Percentiles rank a stretch among this genome's conserved stretches.
These are phyloP conservation scores for Chaenocephalus aceratus DNA, from an alignment of 2,113 vertebrate species.

Conservation along the genomic window DNA sequence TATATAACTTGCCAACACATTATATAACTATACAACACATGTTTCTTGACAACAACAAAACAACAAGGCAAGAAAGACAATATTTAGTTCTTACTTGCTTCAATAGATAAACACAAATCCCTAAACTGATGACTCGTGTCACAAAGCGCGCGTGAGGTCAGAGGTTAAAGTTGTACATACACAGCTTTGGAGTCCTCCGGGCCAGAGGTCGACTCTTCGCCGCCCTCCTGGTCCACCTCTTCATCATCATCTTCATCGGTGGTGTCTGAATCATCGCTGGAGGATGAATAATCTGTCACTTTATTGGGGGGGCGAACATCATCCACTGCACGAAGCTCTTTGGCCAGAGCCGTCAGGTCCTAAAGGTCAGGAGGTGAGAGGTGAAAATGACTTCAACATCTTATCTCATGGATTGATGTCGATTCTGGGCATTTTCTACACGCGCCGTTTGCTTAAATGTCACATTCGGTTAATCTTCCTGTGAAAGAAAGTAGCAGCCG, in stretches of 20 bases:
- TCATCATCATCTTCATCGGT: slow-evolving; percentile 98
- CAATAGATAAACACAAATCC: too few species aligned
- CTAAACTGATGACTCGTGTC: too few species aligned
- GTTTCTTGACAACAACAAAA: too few species aligned
- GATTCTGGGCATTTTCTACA: background rate
- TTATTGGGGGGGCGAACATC: slow-evolving; percentile 95
- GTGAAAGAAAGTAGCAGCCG: slow-evolving; percentile 21
- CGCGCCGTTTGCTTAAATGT: background rate
- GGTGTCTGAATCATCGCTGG: slow-evolving; percentile 97
- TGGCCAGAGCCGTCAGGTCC: slow-evolving; percentile 96
- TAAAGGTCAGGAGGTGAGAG: slow-evolving; percentile 58
- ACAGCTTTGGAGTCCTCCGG: slow-evolving; percentile 93
- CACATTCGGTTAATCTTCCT: background rate
- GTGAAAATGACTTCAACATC: slow-evolving; percentile 10
- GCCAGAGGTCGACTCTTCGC: slow-evolving; percentile 94
- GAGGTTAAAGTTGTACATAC: slow-evolving; percentile 80
- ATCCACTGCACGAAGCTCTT: slow-evolving; percentile 95
- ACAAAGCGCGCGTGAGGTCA: too few species aligned
- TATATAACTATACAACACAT: too few species aligned
- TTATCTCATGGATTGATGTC: background rate
- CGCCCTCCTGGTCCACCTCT: slow-evolving; percentile 94
- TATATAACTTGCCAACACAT: too few species aligned
- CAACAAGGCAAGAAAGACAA: too few species aligned
- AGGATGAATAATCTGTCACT: slow-evolving; percentile 97
- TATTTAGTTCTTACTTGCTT: too few species aligned